Conservation (phyloP, 2,113 vertebrate genomes). For the Cariama cristata region DNA sequence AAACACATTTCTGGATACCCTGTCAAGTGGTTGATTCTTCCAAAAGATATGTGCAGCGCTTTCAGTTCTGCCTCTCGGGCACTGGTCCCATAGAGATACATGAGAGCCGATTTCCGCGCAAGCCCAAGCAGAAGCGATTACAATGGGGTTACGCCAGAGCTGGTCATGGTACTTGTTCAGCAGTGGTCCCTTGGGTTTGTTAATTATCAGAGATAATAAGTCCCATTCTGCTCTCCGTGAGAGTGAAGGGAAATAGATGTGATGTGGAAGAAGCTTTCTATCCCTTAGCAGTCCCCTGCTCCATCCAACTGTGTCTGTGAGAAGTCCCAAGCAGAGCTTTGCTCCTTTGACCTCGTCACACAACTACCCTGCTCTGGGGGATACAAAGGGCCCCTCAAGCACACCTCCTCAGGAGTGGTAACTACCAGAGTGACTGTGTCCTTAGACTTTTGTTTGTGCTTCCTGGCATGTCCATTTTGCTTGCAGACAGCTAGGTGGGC, state of each 20-base stretch:
- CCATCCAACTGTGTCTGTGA: background rate
- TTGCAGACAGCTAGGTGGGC: background rate
- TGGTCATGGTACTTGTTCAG: background rate
- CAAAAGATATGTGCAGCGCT: background rate
- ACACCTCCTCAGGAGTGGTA: background rate
- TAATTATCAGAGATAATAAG: background rate
- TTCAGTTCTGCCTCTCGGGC: background rate
- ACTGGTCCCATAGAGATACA: rapidly evolving
- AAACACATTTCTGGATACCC: constrained; percentile 20
- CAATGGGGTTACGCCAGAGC: background rate
- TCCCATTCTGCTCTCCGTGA: background rate
- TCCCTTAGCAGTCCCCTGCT: background rate
- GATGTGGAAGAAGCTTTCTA: background rate
- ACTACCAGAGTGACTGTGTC: background rate
- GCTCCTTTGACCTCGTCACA: background rate
- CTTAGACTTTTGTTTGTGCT: background rate
- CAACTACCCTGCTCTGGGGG: background rate
- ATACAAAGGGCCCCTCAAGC: background rate
- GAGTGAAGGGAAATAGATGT: background rate
- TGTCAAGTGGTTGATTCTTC: background rate
- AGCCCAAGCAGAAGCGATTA: background rate
- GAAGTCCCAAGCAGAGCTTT: background rate
- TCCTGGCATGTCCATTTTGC: background rate
- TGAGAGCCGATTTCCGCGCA: background rate
- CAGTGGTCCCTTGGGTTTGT: background rate